Conservation (phyloP, 2,888 invertebrate species). For the Pasiphila rectangulata region DNA sequence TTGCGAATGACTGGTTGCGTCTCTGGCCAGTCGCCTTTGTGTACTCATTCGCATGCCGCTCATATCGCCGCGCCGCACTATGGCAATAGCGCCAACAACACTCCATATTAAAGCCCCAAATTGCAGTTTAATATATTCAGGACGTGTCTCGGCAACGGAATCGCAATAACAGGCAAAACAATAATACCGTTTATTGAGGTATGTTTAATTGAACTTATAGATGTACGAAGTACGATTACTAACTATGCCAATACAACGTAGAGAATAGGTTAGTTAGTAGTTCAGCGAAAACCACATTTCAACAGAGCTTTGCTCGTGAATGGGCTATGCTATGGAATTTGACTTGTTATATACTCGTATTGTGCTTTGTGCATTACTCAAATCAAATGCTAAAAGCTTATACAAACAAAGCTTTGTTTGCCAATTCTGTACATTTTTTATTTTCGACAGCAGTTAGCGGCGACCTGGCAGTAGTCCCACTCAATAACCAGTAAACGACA, state of each 20-base stretch:
- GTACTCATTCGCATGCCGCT: conserved; percentile 74
- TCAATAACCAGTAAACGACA: conserved; percentile 14
- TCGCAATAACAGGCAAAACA: conserved; percentile 77
- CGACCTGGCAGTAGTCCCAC: conserved; percentile 15
- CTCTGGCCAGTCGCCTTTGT: conserved; percentile 56
- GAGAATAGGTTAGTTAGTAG: conserved; percentile 7
- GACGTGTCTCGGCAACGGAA: conserved; percentile 77
- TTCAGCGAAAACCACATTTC: conserved; percentile 6
- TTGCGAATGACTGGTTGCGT: conserved; percentile 7
- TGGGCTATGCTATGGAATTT: conserved; percentile 1
- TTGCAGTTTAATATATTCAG: conserved; percentile 80
- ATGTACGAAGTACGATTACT: conserved; percentile 26
- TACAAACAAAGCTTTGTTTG: not conserved
- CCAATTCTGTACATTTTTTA: conserved; percentile 6
- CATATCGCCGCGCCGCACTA: conserved; percentile 66
- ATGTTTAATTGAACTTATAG: conserved; percentile 61
- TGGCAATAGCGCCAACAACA: conserved; percentile 73
- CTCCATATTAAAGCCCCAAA: conserved; percentile 79
- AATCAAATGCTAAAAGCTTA: not conserved
- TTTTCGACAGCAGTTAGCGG: conserved; percentile 14
- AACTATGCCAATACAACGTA: conserved; percentile 17
- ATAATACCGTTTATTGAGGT: conserved; percentile 66
- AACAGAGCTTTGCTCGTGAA: conserved; percentile 1
- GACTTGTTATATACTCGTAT: too few relatives aligned
- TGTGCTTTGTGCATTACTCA: too few relatives aligned